Conservation (phyloP, 2,797 vertebrate genomes). For the Calcarius lapponicus region DNA sequence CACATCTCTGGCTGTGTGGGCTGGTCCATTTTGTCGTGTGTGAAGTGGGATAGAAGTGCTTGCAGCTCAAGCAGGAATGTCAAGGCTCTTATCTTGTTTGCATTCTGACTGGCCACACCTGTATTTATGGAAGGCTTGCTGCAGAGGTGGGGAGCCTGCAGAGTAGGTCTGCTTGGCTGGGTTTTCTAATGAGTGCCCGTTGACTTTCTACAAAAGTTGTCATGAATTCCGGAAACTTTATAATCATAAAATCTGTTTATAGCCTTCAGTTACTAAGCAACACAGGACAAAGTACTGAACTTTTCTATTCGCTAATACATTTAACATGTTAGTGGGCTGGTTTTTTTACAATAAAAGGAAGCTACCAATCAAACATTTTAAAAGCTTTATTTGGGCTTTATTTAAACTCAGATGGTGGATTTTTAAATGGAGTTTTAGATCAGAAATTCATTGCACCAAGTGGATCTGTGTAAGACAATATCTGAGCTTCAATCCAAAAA, state of each 20-base stretch:
- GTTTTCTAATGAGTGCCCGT: not conserved
- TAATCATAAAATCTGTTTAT: slow-evolving; percentile 75
- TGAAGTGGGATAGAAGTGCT: not conserved
- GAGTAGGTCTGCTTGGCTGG: not conserved
- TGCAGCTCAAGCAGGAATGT: not conserved
- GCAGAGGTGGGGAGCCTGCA: not conserved
- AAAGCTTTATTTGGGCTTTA: slow-evolving; percentile 8
- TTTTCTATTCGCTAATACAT: slow-evolving; percentile 40
- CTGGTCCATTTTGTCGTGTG: not conserved
- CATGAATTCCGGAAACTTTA: slow-evolving; percentile 57
- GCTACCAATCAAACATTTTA: not conserved
- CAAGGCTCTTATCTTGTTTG: not conserved
- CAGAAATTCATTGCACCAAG: not conserved
- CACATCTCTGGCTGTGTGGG: rapidly evolving
- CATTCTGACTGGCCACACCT: slow-evolving; percentile 3
- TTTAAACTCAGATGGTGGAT: not conserved
- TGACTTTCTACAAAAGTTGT: slow-evolving; percentile 50
- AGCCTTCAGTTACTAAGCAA: slow-evolving; percentile 72
- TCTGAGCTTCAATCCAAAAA: not conserved
- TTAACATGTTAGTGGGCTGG: not conserved
- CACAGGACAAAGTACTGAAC: slow-evolving; percentile 75
- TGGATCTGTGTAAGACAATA: not conserved
- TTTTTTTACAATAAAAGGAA: not conserved
- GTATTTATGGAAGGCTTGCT: not conserved
- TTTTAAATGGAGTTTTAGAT: not conserved